A percentile compares a stretch with the other conserved stretches of the same genome.
Conservation (phyloP, 2,797 vertebrate species). For the Sebastes hopkinsi region DNA sequence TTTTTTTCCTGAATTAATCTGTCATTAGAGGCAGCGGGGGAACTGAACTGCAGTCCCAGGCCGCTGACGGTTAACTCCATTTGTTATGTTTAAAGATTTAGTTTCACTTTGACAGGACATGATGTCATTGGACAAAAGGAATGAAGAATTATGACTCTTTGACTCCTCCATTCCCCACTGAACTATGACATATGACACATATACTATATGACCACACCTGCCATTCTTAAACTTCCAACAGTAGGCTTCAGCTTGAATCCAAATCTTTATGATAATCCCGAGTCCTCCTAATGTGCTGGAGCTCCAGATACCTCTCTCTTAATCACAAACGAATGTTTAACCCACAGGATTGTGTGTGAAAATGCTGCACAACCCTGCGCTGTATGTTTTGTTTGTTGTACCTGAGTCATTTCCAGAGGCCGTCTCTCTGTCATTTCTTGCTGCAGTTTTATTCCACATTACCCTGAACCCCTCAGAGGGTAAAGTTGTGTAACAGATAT, state of each 20-base stretch:
- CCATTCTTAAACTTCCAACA: conserved; percentile 14
- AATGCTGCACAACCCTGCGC: neutral
- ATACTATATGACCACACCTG: conserved; percentile 37
- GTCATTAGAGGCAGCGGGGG: conserved; percentile 53
- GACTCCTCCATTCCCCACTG: conserved; percentile 38
- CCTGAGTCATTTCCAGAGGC: conserved; percentile 54
- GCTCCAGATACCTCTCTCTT: conserved; percentile 2
- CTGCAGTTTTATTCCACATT: conserved; percentile 71
- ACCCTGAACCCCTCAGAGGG: conserved; percentile 61
- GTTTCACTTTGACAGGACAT: conserved; percentile 73
- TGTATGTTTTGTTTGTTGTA: conserved; percentile 52
- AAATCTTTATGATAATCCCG: conserved; percentile 5
- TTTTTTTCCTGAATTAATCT: conserved; percentile 42
- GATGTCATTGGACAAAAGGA: conserved; percentile 68
- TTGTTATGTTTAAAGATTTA: conserved; percentile 74
- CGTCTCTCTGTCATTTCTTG: conserved; percentile 43
- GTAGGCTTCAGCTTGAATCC: conserved; percentile 3
- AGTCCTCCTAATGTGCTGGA: neutral
- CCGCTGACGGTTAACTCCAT: conserved; percentile 56
- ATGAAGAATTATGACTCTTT: conserved; percentile 39
- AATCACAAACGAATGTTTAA: conserved; percentile 8
- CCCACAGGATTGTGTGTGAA: neutral
- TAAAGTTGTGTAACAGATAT: conserved; percentile 75
- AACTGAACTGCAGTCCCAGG: conserved; percentile 45
- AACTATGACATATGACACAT: conserved; percentile 24